Conservation (phyloP, 1,140 invertebrate genomes). For the Potamilus streckersoni region DNA sequence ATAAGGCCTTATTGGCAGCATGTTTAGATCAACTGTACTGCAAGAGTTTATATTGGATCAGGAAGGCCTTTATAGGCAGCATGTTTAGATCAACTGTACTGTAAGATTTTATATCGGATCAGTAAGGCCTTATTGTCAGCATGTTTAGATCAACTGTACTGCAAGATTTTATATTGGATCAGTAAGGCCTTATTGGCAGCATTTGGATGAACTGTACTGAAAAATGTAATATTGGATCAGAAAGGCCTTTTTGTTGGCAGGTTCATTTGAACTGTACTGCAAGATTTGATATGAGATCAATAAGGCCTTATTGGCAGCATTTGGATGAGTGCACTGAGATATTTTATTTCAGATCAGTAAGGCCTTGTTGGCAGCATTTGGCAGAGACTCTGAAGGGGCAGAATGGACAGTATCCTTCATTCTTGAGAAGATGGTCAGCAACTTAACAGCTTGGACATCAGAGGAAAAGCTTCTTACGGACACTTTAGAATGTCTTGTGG, state of each 20-base stretch:
- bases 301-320: too few species aligned
- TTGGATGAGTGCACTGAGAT: slow-evolving; percentile 49
- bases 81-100: too few species aligned
- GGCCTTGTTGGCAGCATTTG: slow-evolving; percentile 74
- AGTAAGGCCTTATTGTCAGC: slow-evolving; percentile 42
- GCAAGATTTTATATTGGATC: too few species aligned
- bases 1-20: too few species aligned
- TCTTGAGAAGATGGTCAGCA: slow-evolving; percentile 74
- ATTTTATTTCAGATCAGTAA: slow-evolving; percentile 67
- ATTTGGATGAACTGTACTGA: too few species aligned
- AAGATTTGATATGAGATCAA: not conserved
- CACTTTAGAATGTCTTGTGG: slow-evolving; percentile 73
- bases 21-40: slow-evolving; percentile 43
- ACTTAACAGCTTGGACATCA: slow-evolving; percentile 72
- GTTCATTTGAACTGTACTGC: not conserved
- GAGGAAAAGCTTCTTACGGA: slow-evolving; percentile 74
- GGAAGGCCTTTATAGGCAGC: slow-evolving; percentile 22
- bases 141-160: too few species aligned
- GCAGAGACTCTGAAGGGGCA: slow-evolving; percentile 73
- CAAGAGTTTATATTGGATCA: slow-evolving; percentile 56
- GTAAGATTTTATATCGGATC: slow-evolving; percentile 62
- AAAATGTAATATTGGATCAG: not conserved
- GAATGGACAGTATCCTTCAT: slow-evolving; percentile 75
- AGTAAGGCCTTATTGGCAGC: too few species aligned
- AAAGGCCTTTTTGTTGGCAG: too few species aligned